Percentiles rank a stretch among this genome's conserved stretches.
Conservation (phyloP, 1,140 invertebrate species). For the Lasioglossum albipes region DNA sequence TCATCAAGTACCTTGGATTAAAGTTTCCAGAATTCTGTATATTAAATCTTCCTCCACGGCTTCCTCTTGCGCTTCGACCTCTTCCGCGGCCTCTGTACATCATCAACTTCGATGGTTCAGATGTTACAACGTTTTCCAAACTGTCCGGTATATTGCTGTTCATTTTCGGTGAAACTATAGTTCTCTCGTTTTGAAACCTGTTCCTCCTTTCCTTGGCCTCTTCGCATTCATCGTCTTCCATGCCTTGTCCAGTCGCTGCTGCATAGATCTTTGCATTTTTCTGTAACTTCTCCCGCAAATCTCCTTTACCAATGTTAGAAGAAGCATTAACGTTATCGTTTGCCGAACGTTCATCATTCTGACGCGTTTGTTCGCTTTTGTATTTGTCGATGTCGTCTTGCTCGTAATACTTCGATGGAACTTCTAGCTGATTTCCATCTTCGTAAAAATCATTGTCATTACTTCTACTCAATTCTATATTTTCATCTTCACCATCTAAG, state of each 20-base stretch:
- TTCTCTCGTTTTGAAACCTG: constrained; percentile 76
- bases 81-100: constrained; percentile 61
- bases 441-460: constrained; percentile 69
- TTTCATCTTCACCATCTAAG: constrained; percentile 78
- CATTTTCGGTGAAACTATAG: constrained; percentile 71
- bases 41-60: constrained; percentile 66
- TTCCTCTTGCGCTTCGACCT: constrained; percentile 64
- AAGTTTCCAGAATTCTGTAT: constrained; percentile 58
- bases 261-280: constrained; percentile 65
- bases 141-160: constrained; percentile 75
- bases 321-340: constrained; percentile 37
- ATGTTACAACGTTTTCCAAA: constrained; percentile 74
- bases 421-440: constrained; percentile 59
- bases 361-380: constrained; percentile 50
- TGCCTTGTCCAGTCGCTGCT: constrained; percentile 63
- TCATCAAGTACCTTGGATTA: constrained; percentile 60
- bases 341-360: constrained; percentile 43
- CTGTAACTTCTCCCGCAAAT: constrained; percentile 73
- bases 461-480: constrained; percentile 68
- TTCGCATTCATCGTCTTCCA: constrained; percentile 76
- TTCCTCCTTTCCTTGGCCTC: constrained; percentile 75
- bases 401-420: constrained; percentile 58
- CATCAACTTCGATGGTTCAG: constrained; percentile 58
- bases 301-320: constrained; percentile 54
- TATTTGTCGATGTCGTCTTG: constrained; percentile 56